These are phyloP conservation scores for Cygnus olor DNA, from an alignment of 2,797 vertebrate genomes.

Conservation along the genomic window DNA sequence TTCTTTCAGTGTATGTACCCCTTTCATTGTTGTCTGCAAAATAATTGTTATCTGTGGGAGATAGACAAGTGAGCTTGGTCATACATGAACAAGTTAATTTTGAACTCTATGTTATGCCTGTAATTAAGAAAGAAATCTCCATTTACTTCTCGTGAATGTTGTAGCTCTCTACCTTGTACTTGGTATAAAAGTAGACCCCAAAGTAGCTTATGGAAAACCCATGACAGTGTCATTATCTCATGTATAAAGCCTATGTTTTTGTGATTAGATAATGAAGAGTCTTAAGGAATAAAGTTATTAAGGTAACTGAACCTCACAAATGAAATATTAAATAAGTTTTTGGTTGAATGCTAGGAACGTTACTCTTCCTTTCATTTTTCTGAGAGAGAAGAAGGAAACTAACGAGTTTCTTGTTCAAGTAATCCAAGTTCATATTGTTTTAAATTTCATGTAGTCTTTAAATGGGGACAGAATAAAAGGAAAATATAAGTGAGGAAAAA, in stretches of 20 bases:
- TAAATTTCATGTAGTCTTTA: neutral
- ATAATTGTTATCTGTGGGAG: neutral
- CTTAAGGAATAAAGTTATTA: neutral
- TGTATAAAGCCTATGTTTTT: neutral
- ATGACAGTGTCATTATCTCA: neutral
- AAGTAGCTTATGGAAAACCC: neutral
- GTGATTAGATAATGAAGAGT: neutral
- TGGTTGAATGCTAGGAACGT: neutral
- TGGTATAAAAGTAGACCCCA: neutral
- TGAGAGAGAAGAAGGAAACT: neutral
- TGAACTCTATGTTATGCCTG: neutral
- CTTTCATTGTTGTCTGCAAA: neutral
- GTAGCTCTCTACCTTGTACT: neutral
- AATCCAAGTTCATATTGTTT: neutral
- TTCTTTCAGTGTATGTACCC: neutral
- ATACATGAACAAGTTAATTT: neutral
- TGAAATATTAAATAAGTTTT: neutral
- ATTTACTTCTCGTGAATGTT: neutral
- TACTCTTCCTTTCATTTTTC: neutral
- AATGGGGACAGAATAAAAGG: neutral
- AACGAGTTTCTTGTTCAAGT: neutral
- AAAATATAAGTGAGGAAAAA: neutral
- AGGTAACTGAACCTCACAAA: neutral
- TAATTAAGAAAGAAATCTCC: neutral
- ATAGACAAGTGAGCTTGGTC: neutral